Evolutionary conservation across 2,797 vertebrate species (phyloP).

Genomic region (Lepidocolaptes lacrymiger): DNA sequence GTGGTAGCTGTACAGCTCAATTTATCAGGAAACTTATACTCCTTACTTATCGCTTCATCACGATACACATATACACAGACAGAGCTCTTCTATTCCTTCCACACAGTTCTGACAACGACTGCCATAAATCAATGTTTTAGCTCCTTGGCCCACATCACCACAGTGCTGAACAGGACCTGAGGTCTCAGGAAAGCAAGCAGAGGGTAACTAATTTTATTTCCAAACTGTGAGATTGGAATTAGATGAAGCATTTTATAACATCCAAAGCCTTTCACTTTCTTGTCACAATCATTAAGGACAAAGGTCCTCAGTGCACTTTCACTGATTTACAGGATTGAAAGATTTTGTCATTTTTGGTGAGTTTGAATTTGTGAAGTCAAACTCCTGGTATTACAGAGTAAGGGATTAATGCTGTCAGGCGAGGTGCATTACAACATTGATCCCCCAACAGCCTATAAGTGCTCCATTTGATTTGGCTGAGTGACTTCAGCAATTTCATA

Average conservation of each 20-base stretch:
- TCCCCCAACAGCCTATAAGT: not conserved
- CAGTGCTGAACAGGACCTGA: fast-evolving
- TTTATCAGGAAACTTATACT: slow-evolving; percentile 16
- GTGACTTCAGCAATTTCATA: not conserved
- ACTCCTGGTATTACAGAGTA: not conserved
- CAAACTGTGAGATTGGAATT: not conserved
- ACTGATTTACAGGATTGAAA: not conserved
- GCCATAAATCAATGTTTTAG: not conserved
- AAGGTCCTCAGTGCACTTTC: not conserved
- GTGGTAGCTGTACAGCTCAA: not conserved
- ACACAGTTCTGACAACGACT: not conserved
- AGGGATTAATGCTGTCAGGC: not conserved
- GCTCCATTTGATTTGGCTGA: not conserved
- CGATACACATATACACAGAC: not conserved
- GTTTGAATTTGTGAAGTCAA: slow-evolving; percentile 2
- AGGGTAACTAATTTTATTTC: not conserved
- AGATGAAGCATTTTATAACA: not conserved
- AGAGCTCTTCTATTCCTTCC: not conserved
- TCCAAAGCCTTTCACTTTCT: not conserved
- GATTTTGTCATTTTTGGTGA: not conserved
- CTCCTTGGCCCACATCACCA: not conserved
- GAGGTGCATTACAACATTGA: not conserved
- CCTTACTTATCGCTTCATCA: not conserved
- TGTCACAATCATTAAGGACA: not conserved
- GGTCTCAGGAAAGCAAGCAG: not conserved